A percentile compares a stretch with the other conserved stretches of the same genome.
phyloP scores from a whole-genome alignment of 2,888 invertebrate species.

The Mimumesa dahlbomi region DNA sequence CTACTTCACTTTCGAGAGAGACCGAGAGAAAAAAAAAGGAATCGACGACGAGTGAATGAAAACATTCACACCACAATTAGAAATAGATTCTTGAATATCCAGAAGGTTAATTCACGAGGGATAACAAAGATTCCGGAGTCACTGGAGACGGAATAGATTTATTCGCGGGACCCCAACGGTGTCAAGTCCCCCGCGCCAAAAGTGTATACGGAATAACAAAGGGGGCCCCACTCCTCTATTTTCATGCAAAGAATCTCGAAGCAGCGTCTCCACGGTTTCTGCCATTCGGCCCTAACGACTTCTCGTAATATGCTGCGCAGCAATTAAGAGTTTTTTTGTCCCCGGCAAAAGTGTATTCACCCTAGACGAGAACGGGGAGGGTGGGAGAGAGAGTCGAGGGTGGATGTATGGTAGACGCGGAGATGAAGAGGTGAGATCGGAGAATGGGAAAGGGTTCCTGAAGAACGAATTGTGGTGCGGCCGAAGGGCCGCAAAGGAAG shows the following conservation, averaged over 20 bases:
- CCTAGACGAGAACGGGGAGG: slow-evolving; percentile 19
- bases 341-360: slow-evolving; percentile 62
- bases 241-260: slow-evolving; percentile 41
- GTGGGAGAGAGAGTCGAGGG: slow-evolving; percentile 25
- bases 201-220: slow-evolving; percentile 34
- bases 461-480: slow-evolving; percentile 52
- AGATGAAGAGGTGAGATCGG: slow-evolving; percentile 56
- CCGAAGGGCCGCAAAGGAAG: slow-evolving; percentile 57
- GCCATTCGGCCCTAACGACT: slow-evolving; percentile 55
- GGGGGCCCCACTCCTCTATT: slow-evolving; percentile 25
- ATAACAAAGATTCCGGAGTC: neutral
- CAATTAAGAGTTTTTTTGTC: slow-evolving; percentile 65
- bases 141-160: slow-evolving; percentile 2
- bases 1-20: neutral
- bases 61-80: too few species aligned
- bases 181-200: slow-evolving; percentile 4
- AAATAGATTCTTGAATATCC: too few species aligned
- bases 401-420: slow-evolving; percentile 20
- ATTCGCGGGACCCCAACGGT: too few species aligned
- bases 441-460: slow-evolving; percentile 51
- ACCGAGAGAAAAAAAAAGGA: neutral
- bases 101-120: too few species aligned
- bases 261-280: slow-evolving; percentile 45
- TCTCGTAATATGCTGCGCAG: slow-evolving; percentile 57
- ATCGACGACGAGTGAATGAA: too few species aligned